Percentiles rank a stretch among this genome's conserved stretches.
These are phyloP conservation scores for Apodemus speciosus DNA, from an alignment of 2,113 vertebrate genomes.

Conservation along the genomic window DNA sequence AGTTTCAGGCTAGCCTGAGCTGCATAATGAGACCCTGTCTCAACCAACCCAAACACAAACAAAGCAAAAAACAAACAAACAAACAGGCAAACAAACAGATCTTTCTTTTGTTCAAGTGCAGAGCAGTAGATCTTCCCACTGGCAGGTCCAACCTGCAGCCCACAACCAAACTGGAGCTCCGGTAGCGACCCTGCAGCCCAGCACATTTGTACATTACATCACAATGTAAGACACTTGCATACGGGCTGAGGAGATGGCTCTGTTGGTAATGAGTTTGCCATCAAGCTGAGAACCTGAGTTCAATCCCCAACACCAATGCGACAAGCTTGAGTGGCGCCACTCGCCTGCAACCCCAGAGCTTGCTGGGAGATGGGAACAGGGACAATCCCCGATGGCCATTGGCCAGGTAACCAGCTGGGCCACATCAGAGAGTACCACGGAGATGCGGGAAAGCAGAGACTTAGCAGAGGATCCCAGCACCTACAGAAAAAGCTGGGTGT, in stretches of 20 bases:
- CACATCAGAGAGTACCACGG: neutral
- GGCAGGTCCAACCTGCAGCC: neutral
- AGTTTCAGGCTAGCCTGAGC: neutral
- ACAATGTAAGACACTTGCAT: neutral
- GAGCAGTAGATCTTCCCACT: accelerated
- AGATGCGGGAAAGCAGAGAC: neutral
- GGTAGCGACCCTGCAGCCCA: too few species aligned
- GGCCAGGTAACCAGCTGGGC: neutral
- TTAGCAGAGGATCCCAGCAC: neutral
- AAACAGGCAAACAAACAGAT: neutral
- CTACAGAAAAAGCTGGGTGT: neutral
- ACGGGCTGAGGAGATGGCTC: neutral
- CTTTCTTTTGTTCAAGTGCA: neutral
- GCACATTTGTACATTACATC: neutral
- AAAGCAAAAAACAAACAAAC: neutral
- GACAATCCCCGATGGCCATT: neutral
- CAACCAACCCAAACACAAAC: neutral
- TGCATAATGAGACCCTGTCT: neutral
- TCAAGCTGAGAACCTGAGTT: neutral
- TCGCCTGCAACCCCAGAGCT: neutral
- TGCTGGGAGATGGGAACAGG: neutral
- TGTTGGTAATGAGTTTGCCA: neutral
- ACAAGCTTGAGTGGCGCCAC: neutral
- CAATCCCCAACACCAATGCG: neutral
- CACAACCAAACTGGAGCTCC: too few species aligned